Evolutionary conservation across 2,797 vertebrate genomes (phyloP).

Genomic region (Acanthiza pusilla): DNA sequence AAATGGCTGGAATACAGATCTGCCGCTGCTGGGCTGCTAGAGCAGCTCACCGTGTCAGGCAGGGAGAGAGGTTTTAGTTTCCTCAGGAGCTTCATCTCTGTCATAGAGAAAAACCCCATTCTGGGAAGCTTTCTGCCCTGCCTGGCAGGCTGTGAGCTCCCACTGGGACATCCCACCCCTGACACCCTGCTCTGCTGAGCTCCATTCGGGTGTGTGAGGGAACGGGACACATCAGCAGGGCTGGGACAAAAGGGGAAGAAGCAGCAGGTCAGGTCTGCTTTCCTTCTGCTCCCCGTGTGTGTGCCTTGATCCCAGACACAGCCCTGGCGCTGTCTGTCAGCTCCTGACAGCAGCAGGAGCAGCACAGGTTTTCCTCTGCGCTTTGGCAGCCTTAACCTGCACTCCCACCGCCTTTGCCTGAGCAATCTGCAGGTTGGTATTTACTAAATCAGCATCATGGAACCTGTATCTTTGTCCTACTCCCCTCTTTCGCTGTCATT

Average conservation of each 20-base stretch:
- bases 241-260: neutral
- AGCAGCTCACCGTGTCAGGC: neutral
- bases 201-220: accelerated
- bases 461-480: neutral
- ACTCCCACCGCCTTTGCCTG: neutral
- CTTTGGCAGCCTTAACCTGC: neutral
- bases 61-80: neutral
- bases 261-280: neutral
- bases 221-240: accelerated
- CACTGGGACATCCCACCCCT: neutral
- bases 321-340: neutral
- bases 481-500: neutral
- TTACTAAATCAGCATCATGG: conserved; percentile 6
- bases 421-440: neutral
- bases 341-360: neutral
- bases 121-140: neutral
- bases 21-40: neutral
- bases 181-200: neutral
- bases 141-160: neutral
- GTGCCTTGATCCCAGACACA: neutral
- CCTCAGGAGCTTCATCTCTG: neutral
- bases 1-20: neutral
- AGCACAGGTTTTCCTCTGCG: neutral
- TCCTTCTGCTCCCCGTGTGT: neutral
- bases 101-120: neutral